phyloP scores from a whole-genome alignment of 2,888 invertebrate genomes.

The Yponomeuta plumbellus region DNA sequence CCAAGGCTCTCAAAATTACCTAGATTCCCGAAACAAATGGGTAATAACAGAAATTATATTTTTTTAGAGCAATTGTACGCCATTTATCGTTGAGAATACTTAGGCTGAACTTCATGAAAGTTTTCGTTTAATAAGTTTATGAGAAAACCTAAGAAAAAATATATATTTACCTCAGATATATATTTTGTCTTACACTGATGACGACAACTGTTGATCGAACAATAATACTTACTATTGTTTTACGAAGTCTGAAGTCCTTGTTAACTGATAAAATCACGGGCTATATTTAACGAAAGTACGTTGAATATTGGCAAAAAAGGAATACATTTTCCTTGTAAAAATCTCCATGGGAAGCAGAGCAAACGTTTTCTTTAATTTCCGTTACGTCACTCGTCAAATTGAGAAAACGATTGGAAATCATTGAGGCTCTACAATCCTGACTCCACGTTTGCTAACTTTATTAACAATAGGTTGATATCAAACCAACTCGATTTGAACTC shows the following conservation, averaged over 20 bases:
- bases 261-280: neutral
- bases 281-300: neutral
- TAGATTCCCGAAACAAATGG: no score
- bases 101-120: no score
- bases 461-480: neutral
- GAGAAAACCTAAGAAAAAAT: no score
- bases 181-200: no score
- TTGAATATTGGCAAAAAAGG: neutral
- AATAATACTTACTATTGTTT: no score
- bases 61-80: no score
- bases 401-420: conserved; percentile 66
- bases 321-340: neutral
- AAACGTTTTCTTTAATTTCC: conserved; percentile 70
- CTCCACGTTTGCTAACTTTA: neutral
- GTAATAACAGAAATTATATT: no score
- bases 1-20: no score
- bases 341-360: conserved; percentile 28
- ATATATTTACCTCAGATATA: no score
- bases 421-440: conserved; percentile 35
- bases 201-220: no score
- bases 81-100: no score
- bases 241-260: neutral
- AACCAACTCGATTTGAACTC: neutral
- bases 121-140: no score
- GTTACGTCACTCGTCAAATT: conserved; percentile 73